A percentile compares a stretch with the other conserved stretches of the same genome.
These are phyloP conservation scores for Penaeus indicus DNA, from an alignment of 1,140 invertebrate species.

Conservation along the genomic window DNA sequence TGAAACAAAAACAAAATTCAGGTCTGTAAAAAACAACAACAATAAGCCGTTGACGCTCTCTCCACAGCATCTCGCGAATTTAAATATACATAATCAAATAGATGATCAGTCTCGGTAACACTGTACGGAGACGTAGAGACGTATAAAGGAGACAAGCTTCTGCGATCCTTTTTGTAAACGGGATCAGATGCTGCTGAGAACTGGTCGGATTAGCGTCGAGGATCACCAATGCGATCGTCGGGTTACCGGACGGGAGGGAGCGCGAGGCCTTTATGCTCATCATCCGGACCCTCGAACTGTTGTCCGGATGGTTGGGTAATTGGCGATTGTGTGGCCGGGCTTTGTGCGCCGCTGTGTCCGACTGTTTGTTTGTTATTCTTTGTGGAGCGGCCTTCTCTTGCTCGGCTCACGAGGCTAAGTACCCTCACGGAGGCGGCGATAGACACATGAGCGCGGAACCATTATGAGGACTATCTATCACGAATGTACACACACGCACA, in stretches of 20 bases:
- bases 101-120: no score
- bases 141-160: constrained; percentile 55
- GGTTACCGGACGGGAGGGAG: constrained; percentile 33
- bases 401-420: neutral
- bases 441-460: no score
- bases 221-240: constrained; percentile 48
- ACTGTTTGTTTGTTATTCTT: neutral
- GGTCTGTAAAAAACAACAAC: no score
- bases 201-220: constrained; percentile 54
- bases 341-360: neutral
- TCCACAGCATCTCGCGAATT: no score
- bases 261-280: neutral
- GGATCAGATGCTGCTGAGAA: constrained; percentile 46
- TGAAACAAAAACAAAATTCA: no score
- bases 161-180: constrained; percentile 57
- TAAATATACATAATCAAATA: no score
- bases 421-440: no score
- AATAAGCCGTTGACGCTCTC: no score
- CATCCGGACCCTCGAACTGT: constrained; percentile 17
- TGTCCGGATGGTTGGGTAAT: neutral
- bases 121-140: neutral
- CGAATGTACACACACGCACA: no score
- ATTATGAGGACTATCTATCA: no score
- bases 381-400: neutral
- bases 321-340: neutral